Evolutionary conservation across 2,888 invertebrate species (phyloP).

Genomic region (Chironomus tentans): DNA sequence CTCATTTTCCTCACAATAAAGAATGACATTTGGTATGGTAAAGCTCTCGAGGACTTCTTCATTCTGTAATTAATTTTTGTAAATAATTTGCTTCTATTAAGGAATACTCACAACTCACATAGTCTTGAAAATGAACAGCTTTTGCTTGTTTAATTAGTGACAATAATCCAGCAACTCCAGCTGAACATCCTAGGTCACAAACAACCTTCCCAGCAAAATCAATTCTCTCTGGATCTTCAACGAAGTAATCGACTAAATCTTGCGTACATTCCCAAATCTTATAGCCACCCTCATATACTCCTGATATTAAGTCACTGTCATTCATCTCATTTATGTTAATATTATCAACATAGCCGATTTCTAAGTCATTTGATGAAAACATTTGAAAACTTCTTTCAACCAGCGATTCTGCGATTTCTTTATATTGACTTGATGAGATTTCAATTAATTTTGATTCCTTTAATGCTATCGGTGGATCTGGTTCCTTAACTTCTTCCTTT

Average conservation of each 20-base stretch:
- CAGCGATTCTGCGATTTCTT: constrained; percentile 37
- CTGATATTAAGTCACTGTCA: constrained; percentile 54
- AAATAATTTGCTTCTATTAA: no score
- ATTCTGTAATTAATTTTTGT: constrained; percentile 58
- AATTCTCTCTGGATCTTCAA: constrained; percentile 35
- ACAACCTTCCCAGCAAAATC: constrained; percentile 1
- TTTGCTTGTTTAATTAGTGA: constrained; percentile 55
- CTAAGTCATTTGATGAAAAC: constrained; percentile 32
- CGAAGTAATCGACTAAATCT: constrained; percentile 64
- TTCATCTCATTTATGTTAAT: constrained; percentile 34
- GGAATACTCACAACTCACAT: constrained; percentile 71
- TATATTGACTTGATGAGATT: constrained; percentile 31
- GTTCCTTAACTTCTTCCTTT: background rate
- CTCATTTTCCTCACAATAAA: constrained; percentile 50
- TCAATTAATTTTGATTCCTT: background rate
- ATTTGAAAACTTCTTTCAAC: constrained; percentile 1
- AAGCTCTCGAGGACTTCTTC: constrained; percentile 66
- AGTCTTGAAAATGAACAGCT: constrained; percentile 84
- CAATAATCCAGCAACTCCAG: constrained; percentile 78
- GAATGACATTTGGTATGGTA: constrained; percentile 72
- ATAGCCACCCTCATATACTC: constrained; percentile 82
- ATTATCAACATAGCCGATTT: constrained; percentile 37
- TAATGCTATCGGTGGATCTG: background rate
- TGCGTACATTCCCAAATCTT: constrained; percentile 94
- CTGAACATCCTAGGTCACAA: constrained; percentile 32